These are phyloP conservation scores for Tyrophagus putrescentiae DNA, from an alignment of 1,140 invertebrate species.

Conservation along the genomic window DNA sequence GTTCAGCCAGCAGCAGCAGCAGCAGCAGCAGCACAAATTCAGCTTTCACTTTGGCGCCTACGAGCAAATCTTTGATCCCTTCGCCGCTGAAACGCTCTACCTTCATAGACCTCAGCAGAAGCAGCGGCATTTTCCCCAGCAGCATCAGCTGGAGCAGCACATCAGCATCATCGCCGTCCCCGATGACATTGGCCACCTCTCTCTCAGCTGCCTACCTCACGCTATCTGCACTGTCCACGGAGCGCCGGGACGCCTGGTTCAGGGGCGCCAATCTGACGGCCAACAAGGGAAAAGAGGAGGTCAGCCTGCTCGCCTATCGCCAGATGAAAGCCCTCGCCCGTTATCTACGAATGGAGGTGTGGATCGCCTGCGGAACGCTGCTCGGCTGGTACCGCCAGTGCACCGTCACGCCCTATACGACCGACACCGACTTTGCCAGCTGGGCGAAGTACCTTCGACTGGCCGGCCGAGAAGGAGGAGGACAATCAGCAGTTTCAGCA, in stretches of 20 bases:
- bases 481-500: too few relatives aligned
- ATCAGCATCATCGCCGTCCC: neutral
- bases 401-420: slow-evolving; percentile 41
- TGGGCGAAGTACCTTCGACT: slow-evolving; percentile 26
- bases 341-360: neutral
- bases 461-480: too few relatives aligned
- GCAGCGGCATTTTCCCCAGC: too few relatives aligned
- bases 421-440: slow-evolving; percentile 43
- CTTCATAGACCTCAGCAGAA: too few relatives aligned
- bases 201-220: slow-evolving; percentile 1
- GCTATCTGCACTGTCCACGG: neutral
- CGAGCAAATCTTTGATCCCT: slow-evolving; percentile 15
- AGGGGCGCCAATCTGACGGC: neutral
- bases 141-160: neutral
- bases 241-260: neutral
- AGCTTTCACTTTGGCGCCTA: neutral
- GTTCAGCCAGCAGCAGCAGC: neutral
- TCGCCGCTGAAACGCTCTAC: too few relatives aligned
- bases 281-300: too few relatives aligned
- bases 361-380: neutral
- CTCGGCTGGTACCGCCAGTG: slow-evolving; percentile 43
- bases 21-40: too few relatives aligned
- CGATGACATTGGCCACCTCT: neutral
- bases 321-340: neutral
- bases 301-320: neutral